These are phyloP conservation scores for Eurytemora carolleeae DNA, from an alignment of 1,140 invertebrate genomes.

Conservation along the genomic window DNA sequence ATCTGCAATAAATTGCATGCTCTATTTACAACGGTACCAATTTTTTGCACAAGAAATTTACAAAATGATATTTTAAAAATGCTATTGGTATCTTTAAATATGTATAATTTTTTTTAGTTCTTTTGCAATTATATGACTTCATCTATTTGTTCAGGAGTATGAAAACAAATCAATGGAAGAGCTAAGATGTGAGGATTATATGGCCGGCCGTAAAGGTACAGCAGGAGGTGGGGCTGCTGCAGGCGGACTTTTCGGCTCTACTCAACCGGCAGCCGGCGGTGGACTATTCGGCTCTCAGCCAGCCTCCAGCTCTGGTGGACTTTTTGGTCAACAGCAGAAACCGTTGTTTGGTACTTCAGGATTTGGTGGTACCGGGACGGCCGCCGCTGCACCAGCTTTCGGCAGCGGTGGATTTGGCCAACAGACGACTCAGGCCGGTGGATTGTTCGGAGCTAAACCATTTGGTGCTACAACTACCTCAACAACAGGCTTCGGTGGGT, in stretches of 20 bases:
- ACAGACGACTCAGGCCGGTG: neutral
- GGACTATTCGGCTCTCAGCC: slow-evolving; percentile 5
- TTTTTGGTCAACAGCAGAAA: slow-evolving; percentile 22
- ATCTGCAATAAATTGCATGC: too few species aligned
- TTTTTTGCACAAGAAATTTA: too few species aligned
- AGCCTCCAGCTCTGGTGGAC: neutral
- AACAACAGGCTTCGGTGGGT: slow-evolving; percentile 30
- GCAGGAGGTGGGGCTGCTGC: slow-evolving; percentile 12
- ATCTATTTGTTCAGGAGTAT: too few species aligned
- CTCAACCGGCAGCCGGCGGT: neutral
- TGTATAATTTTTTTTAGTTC: too few species aligned
- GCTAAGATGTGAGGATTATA: slow-evolving; percentile 77
- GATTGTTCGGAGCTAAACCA: slow-evolving; percentile 19
- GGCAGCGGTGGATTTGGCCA: slow-evolving; percentile 16
- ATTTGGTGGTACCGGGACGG: slow-evolving; percentile 14
- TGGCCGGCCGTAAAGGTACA: slow-evolving; percentile 57
- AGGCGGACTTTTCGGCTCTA: slow-evolving; percentile 7
- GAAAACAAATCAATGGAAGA: slow-evolving; percentile 84
- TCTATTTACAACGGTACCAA: too few species aligned
- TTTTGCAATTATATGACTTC: too few species aligned
- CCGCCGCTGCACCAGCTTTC: neutral
- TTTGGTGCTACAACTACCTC: slow-evolving; percentile 17
- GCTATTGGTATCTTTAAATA: too few species aligned
- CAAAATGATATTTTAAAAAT: too few species aligned
- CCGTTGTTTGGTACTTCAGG: slow-evolving; percentile 24